Conservation (phyloP, 2,797 vertebrate species). For the Ceryle rudis region DNA sequence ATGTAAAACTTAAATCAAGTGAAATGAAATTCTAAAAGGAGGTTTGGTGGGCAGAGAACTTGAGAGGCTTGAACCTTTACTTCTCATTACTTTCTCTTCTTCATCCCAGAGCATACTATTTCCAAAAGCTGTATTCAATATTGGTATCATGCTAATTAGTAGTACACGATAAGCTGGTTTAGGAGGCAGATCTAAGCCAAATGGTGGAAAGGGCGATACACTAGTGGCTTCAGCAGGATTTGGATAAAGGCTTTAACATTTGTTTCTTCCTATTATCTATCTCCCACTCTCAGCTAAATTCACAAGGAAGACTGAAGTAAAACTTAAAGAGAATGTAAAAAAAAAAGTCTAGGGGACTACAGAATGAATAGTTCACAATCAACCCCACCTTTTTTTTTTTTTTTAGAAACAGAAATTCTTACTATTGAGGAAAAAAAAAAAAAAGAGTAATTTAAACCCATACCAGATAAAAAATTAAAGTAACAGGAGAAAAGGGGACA, state of each 20-base stretch:
- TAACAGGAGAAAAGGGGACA: not conserved
- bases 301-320: not conserved
- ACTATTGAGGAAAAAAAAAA: not conserved
- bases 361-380: not conserved
- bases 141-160: not conserved
- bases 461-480: not conserved
- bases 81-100: conserved; percentile 13
- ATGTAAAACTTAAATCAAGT: not conserved
- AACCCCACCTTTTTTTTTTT: not conserved
- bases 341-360: not conserved
- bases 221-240: not conserved
- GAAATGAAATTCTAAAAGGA: not conserved
- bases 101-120: not conserved
- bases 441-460: not conserved
- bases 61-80: not conserved
- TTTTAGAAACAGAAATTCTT: not conserved
- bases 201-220: not conserved
- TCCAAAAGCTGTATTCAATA: conserved; percentile 4
- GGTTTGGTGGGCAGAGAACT: not conserved
- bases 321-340: not conserved
- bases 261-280: not conserved
- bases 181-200: conserved; percentile 5
- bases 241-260: not conserved
- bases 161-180: conserved; percentile 6
- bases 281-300: not conserved